phyloP scores from a whole-genome alignment of 2,888 invertebrate species.

The Adineta ricciae region DNA sequence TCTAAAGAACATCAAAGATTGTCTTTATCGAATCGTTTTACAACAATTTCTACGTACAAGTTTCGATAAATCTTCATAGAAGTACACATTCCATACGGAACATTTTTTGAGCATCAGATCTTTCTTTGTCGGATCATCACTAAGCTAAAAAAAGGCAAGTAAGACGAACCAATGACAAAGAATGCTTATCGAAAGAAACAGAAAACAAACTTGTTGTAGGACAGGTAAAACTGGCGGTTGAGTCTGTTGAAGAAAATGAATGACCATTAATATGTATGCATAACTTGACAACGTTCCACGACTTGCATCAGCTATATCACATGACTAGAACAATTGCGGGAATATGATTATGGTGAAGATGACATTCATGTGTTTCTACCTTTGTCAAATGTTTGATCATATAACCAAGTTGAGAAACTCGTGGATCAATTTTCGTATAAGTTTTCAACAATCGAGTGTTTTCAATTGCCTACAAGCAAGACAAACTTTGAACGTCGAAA shows the following conservation, averaged over 20 bases:
- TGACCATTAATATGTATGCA: slow-evolving; percentile 56
- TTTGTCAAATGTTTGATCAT: slow-evolving; percentile 56
- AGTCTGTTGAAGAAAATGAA: slow-evolving; percentile 56
- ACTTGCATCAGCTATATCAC: slow-evolving; percentile 57
- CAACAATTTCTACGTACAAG: not conserved
- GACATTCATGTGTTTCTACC: not conserved
- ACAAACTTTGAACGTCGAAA: not conserved
- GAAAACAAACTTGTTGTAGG: slow-evolving; percentile 51
- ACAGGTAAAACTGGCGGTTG: slow-evolving; percentile 56
- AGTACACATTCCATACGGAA: slow-evolving; percentile 4
- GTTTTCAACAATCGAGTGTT: slow-evolving; percentile 54
- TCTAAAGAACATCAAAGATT: not conserved
- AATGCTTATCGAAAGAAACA: not conserved
- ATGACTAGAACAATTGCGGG: slow-evolving; percentile 38
- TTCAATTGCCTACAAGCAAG: slow-evolving; percentile 50
- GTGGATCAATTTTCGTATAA: slow-evolving; percentile 54
- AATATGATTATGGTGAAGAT: not conserved
- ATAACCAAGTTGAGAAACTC: slow-evolving; percentile 54
- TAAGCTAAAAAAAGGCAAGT: not conserved
- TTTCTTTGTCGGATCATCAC: not conserved
- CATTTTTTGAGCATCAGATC: not conserved
- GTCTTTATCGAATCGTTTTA: too few relatives aligned
- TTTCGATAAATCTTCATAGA: not conserved
- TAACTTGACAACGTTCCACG: slow-evolving; percentile 58
- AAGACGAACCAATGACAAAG: not conserved